Evolutionary conservation across 2,888 invertebrate genomes (phyloP).

Genomic region (Thecophora atra): DNA sequence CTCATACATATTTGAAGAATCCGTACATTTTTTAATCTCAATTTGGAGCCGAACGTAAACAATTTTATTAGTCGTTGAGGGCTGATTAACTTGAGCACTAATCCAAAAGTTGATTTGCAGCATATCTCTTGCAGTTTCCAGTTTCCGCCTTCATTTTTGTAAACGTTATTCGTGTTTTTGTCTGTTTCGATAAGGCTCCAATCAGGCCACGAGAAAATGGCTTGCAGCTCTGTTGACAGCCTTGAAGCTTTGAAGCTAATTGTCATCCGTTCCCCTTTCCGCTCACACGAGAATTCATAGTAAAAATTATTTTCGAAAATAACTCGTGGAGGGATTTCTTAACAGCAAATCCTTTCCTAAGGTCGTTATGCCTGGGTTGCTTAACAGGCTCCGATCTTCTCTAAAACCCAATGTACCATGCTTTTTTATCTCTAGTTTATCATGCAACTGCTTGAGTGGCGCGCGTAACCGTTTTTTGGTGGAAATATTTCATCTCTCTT

Average conservation of each 20-base stretch:
- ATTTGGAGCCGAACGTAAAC: too few species aligned
- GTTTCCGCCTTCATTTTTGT: neutral
- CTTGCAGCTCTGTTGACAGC: conserved; percentile 33
- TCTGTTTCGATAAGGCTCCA: too few species aligned
- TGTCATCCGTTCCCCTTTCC: conserved; percentile 12
- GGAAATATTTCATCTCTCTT: conserved; percentile 24
- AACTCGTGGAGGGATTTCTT: neutral
- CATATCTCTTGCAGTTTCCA: too few species aligned
- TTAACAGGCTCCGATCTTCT: neutral
- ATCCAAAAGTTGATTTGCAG: neutral
- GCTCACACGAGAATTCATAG: too few species aligned
- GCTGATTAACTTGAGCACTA: neutral
- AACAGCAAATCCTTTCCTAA: conserved; percentile 15
- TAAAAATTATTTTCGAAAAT: neutral
- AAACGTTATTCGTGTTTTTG: neutral
- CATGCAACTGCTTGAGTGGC: too few species aligned
- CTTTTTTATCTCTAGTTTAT: conserved; percentile 14
- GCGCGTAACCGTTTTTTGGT: conserved; percentile 10
- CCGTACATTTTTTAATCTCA: conserved; percentile 51
- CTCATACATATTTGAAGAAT: conserved; percentile 42
- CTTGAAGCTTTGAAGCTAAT: conserved; percentile 9
- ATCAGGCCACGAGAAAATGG: conserved; percentile 24
- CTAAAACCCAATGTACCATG: neutral
- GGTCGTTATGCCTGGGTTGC: neutral
- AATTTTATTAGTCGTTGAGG: too few species aligned